These are phyloP conservation scores for Ageneiosus marmoratus DNA, from an alignment of 2,113 vertebrate species.

Conservation along the genomic window DNA sequence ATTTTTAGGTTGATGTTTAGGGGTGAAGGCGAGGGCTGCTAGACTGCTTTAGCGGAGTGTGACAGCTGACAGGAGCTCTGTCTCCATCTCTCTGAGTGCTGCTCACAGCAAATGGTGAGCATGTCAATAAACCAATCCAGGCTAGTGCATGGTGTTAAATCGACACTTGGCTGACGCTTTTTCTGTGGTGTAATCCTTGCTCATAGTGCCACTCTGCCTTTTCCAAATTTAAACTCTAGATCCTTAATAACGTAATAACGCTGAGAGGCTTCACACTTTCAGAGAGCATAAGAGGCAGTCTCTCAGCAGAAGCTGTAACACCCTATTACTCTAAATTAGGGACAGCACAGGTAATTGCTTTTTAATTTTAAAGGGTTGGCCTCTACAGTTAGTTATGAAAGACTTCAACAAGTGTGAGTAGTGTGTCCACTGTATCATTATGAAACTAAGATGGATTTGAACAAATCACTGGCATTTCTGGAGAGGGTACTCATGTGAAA, in stretches of 20 bases:
- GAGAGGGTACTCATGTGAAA: not conserved
- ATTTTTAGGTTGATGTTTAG: slow-evolving; percentile 23
- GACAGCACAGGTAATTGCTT: not conserved
- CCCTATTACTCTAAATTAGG: not conserved
- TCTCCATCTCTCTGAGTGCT: slow-evolving; percentile 11
- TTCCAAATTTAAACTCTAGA: not conserved
- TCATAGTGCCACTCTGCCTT: not conserved
- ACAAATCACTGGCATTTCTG: not conserved
- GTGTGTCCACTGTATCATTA: not conserved
- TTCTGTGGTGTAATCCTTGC: slow-evolving; percentile 2
- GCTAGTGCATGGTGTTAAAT: slow-evolving; percentile 20
- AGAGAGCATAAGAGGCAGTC: not conserved
- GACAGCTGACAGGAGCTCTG: slow-evolving; percentile 28
- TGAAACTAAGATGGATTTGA: not conserved
- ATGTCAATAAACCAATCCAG: slow-evolving; percentile 35
- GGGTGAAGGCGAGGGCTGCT: slow-evolving; percentile 17
- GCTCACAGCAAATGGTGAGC: slow-evolving; percentile 16
- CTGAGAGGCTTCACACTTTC: not conserved
- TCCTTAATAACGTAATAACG: not conserved
- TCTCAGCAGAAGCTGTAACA: not conserved
- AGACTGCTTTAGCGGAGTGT: slow-evolving; percentile 14
- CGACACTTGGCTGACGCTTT: not conserved
- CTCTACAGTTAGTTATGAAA: not conserved
- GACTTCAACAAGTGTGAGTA: not conserved
- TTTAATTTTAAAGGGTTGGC: not conserved